Conservation (phyloP, 2,113 vertebrate species). For the Accipiter virgatus region DNA sequence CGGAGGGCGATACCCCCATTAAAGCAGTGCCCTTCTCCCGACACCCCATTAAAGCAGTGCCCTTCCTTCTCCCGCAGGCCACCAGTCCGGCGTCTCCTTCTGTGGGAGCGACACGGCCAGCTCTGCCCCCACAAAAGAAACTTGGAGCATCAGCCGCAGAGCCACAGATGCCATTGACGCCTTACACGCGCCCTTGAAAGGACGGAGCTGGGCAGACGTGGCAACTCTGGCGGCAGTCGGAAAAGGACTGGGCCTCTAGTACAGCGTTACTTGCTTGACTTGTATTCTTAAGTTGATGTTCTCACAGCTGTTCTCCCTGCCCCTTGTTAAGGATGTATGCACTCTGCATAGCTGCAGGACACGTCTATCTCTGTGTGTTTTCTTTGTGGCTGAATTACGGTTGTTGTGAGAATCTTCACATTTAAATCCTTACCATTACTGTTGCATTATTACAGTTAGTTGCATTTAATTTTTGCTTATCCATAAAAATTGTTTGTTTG, state of each 20-base stretch:
- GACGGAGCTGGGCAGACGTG: not conserved
- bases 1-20: rapidly evolving
- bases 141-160: not conserved
- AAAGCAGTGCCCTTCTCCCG: not conserved
- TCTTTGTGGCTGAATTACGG: not conserved
- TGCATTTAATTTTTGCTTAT: not conserved
- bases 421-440: not conserved
- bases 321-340: not conserved
- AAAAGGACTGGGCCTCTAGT: not conserved
- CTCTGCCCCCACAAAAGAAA: not conserved
- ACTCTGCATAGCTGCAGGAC: not conserved
- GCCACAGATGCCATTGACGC: not conserved
- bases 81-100: no score
- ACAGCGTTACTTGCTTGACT: not conserved
- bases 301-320: not conserved
- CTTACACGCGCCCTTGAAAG: not conserved
- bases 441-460: not conserved
- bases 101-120: rapidly evolving
- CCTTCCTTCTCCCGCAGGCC: not conserved
- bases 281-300: not conserved
- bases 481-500: not conserved
- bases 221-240: not conserved
- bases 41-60: not conserved
- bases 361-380: not conserved
- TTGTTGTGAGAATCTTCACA: not conserved